Evolutionary conservation across 2,113 vertebrate genomes (phyloP), one percentile per base, ranked within the genome.

Genomic region (Melanerpes aurifrons): DNA sequence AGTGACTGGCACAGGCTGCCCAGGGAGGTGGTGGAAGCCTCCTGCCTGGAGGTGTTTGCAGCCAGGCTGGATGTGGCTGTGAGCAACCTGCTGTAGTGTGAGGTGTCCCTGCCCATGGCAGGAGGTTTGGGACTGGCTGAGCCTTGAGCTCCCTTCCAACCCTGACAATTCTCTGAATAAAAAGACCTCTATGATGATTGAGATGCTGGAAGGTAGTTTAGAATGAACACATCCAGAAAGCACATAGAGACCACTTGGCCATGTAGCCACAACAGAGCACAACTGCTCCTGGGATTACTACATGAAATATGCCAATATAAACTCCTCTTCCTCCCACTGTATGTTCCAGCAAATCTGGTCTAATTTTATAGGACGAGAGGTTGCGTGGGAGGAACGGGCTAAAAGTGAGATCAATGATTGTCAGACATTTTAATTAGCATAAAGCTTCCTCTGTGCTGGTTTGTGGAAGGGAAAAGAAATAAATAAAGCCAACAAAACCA

Each of bases 331-430:
- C 61, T 87, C 77, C 74, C 22, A 35, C 91, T 82, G 5, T 15
- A 16, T 14, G 40, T 64, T 88, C 73, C 75, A 61, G 62, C 81
- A 54, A 88, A 71, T 53, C 80, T 85, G 37, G 13, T 68, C 86
- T 95, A 24, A 77, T 95, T 94, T 85, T 82, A 71, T 18, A 82
- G 80, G 77, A 69, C 37, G 64, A 82, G 53, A 87, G 25, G 25
- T 31, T 71, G 50, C 3, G 35, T 9, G 70, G 87, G 71, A 91
- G 28, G 53, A 90, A 45, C 2, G 3, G 64, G 64, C 57, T 84
- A 77, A 92, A 71, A 92, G 43, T 1, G 3, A 63, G 37, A 89
- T 80, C 83, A 57, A 64, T 20, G 50, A 64, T 25, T 64, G 17
- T n/a, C 70, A 62, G 43, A 48, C 18, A 37, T 62, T 75, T 70